Percentiles rank a stretch among this genome's conserved stretches.
These are phyloP conservation scores for Abrostola tripartita DNA, from an alignment of 2,888 invertebrate species.

Conservation along the genomic window DNA sequence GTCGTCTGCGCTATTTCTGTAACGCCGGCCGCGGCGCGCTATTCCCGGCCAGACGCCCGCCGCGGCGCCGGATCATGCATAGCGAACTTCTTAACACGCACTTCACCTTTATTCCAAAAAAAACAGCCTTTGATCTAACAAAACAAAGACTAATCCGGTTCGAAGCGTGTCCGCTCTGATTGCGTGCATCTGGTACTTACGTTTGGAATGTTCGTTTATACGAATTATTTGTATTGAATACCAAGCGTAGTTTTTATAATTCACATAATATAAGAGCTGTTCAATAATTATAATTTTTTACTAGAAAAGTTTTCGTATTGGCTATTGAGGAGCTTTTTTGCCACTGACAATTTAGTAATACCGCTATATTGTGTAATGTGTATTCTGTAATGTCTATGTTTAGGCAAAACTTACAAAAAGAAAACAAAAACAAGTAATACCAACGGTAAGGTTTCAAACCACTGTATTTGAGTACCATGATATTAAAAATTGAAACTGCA, in stretches of 20 bases:
- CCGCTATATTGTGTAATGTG: too few relatives aligned
- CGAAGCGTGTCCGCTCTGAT: slow-evolving; percentile 28
- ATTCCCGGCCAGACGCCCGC: slow-evolving; percentile 72
- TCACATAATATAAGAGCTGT: too few relatives aligned
- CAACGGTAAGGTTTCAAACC: slow-evolving; percentile 61
- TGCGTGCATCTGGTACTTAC: slow-evolving; percentile 41
- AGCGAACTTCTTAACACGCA: slow-evolving; percentile 67
- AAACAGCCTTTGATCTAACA: slow-evolving; percentile 68
- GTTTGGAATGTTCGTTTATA: slow-evolving; percentile 21
- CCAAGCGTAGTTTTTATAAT: not conserved
- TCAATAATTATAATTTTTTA: too few relatives aligned
- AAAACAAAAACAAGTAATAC: slow-evolving; percentile 29
- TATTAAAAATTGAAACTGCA: slow-evolving; percentile 51
- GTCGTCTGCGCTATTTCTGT: slow-evolving; percentile 78
- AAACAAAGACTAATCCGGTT: slow-evolving; percentile 42
- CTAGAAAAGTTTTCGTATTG: too few relatives aligned
- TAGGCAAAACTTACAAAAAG: not conserved
- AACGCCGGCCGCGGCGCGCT: slow-evolving; percentile 60
- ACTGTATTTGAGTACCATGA: slow-evolving; percentile 60
- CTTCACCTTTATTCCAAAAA: slow-evolving; percentile 73
- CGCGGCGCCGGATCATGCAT: slow-evolving; percentile 63
- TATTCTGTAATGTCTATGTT: too few relatives aligned
- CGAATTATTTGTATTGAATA: slow-evolving; percentile 2
- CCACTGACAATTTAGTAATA: too few relatives aligned
- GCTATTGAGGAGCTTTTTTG: too few relatives aligned